Evolutionary conservation across 2,797 vertebrate genomes (phyloP).

Genomic region (Xyrichtys novacula): DNA sequence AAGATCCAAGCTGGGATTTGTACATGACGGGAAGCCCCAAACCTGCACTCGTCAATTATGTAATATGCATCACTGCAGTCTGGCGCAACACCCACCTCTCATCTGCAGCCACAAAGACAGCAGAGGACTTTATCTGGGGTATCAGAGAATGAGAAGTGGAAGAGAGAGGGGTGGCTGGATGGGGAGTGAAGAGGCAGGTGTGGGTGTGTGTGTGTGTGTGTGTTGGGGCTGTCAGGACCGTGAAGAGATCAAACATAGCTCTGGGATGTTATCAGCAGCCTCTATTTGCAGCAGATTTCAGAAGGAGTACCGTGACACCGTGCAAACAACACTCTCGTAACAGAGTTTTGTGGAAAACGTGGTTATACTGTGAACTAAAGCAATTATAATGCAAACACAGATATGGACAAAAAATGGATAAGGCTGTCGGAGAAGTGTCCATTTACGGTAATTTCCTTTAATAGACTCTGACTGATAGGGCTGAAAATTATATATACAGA

Average conservation of each 20-base stretch:
- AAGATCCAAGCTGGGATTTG: conserved; percentile 57
- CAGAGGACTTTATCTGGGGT: conserved; percentile 49
- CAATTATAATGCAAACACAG: conserved; percentile 25
- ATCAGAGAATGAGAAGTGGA: conserved; percentile 47
- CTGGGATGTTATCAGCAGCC: conserved; percentile 38
- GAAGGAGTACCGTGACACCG: neutral
- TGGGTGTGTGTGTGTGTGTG: conserved; percentile 17
- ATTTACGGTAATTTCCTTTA: conserved; percentile 7
- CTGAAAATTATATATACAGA: neutral
- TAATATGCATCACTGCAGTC: conserved; percentile 48
- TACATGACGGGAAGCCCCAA: conserved; percentile 40
- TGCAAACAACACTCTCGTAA: conserved; percentile 24
- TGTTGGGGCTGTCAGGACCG: conserved; percentile 27
- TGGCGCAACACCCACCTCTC: conserved; percentile 30
- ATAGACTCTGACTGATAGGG: conserved; percentile 1
- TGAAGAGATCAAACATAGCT: conserved; percentile 56
- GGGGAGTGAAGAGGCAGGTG: conserved; percentile 3
- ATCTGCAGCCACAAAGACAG: conserved; percentile 51
- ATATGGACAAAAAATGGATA: conserved; percentile 31
- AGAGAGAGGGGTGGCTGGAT: conserved; percentile 8
- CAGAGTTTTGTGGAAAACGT: neutral
- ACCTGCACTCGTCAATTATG: conserved; percentile 64
- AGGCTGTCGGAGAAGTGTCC: conserved; percentile 16
- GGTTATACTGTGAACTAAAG: conserved; percentile 11
- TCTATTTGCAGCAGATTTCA: conserved; percentile 18